Evolutionary conservation across 2,888 invertebrate genomes (phyloP).

Genomic region (Didymodactylos carnosus): DNA sequence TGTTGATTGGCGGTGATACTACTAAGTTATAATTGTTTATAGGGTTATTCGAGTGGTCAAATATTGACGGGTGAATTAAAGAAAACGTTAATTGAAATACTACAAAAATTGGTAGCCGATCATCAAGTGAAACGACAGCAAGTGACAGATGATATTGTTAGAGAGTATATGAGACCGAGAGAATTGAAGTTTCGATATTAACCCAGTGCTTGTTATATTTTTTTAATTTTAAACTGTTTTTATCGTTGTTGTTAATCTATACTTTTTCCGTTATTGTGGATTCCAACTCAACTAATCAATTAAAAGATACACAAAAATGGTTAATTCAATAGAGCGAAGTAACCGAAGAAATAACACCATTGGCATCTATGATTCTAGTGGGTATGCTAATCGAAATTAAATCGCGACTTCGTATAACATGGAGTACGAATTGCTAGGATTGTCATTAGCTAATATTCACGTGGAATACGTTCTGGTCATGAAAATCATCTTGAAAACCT

Average conservation of each 20-base stretch:
- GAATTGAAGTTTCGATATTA: constrained; percentile 2
- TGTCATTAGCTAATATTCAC: too few species aligned
- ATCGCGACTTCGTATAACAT: too few species aligned
- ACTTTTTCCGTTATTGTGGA: not conserved
- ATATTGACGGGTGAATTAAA: constrained; percentile 85
- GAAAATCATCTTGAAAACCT: too few species aligned
- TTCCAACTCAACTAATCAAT: not conserved
- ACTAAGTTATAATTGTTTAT: constrained; percentile 21
- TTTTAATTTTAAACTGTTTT: not conserved
- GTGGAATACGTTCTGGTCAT: too few species aligned
- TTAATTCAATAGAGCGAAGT: too few species aligned
- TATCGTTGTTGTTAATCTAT: not conserved
- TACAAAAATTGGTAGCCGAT: constrained; percentile 55
- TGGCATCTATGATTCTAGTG: too few species aligned
- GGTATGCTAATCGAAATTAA: too few species aligned
- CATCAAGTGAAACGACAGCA: constrained; percentile 60
- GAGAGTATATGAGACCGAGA: constrained; percentile 62
- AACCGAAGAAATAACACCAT: too few species aligned
- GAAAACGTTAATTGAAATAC: constrained; percentile 58
- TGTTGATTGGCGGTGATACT: too few species aligned
- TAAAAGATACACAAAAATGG: not conserved
- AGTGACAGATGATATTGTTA: constrained; percentile 64
- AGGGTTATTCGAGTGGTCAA: constrained; percentile 64
- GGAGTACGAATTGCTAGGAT: too few species aligned
- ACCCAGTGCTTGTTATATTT: too few species aligned